Percentiles rank a stretch among this genome's conserved stretches.
Evolutionary conservation across 2,888 invertebrate species (phyloP).

Genomic region (Hedya salicella): DNA sequence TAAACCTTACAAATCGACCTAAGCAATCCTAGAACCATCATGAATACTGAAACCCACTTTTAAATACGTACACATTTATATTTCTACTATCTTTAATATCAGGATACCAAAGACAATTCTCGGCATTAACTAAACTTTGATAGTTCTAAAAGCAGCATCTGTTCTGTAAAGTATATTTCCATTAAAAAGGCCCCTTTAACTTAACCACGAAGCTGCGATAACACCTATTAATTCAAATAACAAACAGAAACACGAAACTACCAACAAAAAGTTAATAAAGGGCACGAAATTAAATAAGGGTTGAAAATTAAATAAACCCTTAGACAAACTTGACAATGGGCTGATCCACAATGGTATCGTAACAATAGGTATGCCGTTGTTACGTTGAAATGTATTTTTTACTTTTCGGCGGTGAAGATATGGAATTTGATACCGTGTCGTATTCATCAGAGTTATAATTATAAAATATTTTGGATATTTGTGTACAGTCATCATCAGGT

Average conservation of each 20-base stretch:
- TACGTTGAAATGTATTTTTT: conserved; percentile 7
- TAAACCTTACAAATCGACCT: too few species aligned
- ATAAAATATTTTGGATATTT: too few species aligned
- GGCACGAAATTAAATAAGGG: conserved; percentile 41
- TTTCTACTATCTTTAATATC: too few species aligned
- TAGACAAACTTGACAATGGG: conserved; percentile 27
- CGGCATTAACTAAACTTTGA: too few species aligned
- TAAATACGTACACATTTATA: too few species aligned
- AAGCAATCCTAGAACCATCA: too few species aligned
- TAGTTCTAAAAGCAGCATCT: too few species aligned
- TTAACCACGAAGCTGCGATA: conserved; percentile 24
- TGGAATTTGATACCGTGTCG: neutral
- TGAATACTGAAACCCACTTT: too few species aligned
- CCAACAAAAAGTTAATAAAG: conserved; percentile 33
- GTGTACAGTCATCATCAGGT: too few species aligned
- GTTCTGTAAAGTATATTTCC: neutral
- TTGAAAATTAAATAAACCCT: conserved; percentile 35
- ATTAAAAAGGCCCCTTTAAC: neutral
- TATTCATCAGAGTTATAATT: neutral
- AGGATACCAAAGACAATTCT: too few species aligned
- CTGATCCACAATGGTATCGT: neutral
- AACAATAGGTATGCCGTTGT: conserved; percentile 22
- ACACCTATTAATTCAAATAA: conserved; percentile 25
- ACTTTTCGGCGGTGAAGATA: conserved; percentile 1
- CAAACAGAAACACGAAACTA: conserved; percentile 26